Percentiles rank a stretch among this genome's conserved stretches.
phyloP scores from a whole-genome alignment of 2,888 invertebrate genomes.

The Caenorhabditis sulstoni region DNA sequence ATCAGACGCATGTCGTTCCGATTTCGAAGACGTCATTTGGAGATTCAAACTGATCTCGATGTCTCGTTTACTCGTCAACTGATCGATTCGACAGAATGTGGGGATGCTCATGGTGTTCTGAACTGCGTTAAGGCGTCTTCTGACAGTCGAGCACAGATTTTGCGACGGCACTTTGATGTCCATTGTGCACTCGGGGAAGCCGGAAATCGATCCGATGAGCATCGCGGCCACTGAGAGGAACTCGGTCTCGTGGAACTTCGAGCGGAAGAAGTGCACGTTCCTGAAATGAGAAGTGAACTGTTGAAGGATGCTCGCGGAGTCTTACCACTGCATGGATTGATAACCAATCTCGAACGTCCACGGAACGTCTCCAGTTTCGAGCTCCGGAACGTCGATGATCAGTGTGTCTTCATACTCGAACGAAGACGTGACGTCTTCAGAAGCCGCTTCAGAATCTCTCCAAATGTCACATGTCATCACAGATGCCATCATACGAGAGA shows the following conservation, averaged over 20 bases:
- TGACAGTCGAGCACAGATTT: neutral
- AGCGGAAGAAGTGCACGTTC: constrained; percentile 9
- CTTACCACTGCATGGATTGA: constrained; percentile 13
- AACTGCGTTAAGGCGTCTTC: neutral
- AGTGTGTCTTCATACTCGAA: neutral
- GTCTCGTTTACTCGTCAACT: neutral
- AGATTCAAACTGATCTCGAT: neutral
- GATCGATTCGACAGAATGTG: constrained; percentile 11
- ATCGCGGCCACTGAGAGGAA: constrained; percentile 6
- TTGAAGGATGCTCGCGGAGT: neutral
- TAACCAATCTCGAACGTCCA: constrained; percentile 1
- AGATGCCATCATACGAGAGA: neutral
- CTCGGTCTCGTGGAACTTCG: neutral
- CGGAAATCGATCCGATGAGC: constrained; percentile 3
- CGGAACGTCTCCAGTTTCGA: neutral
- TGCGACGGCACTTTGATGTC: neutral
- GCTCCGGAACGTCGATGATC: neutral
- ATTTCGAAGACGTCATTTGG: neutral
- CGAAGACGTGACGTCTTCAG: neutral
- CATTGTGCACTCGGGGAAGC: neutral
- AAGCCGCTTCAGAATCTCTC: neutral
- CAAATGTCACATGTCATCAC: neutral
- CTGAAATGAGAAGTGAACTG: constrained; percentile 5
- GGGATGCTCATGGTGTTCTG: constrained; percentile 25
- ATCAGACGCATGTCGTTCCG: neutral